Evolutionary conservation across 2,888 invertebrate species (phyloP), one percentile per base, ranked within the genome.

Genomic region (Drosophila macrothrix): DNA sequence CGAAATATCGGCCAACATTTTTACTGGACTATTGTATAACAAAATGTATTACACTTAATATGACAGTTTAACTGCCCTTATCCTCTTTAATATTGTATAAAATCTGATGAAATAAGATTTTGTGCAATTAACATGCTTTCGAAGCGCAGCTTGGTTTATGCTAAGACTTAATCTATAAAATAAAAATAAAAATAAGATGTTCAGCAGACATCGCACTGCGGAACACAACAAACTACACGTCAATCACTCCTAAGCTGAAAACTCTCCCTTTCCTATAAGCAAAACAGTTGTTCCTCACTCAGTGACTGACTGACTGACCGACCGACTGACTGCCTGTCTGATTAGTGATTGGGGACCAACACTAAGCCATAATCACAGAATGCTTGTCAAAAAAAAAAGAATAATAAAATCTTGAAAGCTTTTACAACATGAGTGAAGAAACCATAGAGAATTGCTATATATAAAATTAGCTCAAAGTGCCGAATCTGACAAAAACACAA

Each of bases 21-120:
- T 28, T 22, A 37, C 16, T 1, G 29, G 1, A 2, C 31, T n/a
- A 25, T 4, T 31, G 56, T 37, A 62, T 31, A n/a, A 54, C 53
- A 73, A 29, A 54, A 53, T 29, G 31, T 35, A 66, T 55, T 56
- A 56, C 50, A 73, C 56, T 65, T 53, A 49, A 35, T 35, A 35
- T 22, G 5, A 16, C 16, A 37, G 39, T 14, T 19, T 28, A 16
- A 25, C 16, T 46, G 9, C 25, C 25, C 4, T 25, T 2, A 9
- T 46, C 7, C 4, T 25, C 2, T 7, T 46, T 55, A 16, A 16
- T 16, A 9, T 54, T 6, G 10, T 4, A 2, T 46, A 1, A 25
- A 19, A 19, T 19, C 7, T 19, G 35, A 25, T 54, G 5, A 1
- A 10, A 10, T 22, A 1, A 22, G 22, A 43, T 22, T n/a, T 22